Evolutionary conservation across 2,113 vertebrate genomes (phyloP), one percentile per base, ranked within the genome.

Genomic region (Oryzias woworae): DNA sequence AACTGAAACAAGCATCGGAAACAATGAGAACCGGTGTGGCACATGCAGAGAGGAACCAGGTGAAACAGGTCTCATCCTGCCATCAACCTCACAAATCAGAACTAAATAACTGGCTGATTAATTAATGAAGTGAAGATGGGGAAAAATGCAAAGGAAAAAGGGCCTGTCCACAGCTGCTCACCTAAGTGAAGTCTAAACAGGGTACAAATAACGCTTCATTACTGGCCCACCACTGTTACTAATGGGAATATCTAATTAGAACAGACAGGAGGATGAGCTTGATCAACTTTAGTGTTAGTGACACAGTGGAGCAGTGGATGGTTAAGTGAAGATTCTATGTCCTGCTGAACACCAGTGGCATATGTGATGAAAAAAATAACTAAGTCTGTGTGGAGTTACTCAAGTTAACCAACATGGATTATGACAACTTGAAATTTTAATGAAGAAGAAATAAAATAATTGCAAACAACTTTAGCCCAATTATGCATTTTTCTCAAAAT

Each of bases 61-160:
- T 76, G 70, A 82, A 87, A 58, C 69, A 79, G 83, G 58, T 77
- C 53, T 70, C 53, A 77, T 82, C 83, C 75, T 81, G 74, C 73
- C 69, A 83, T 62, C 65, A 72, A 54, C 63, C 7, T 52, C 46
- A 44, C 18, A 75, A 86, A 84, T 87, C 64, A 83, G 64, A 78
- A n/a, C 68, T 77, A 91, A 90, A 90, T 75, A 87, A 79, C 79
- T 80, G 66, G 80, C 62, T 43, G 66, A 69, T 73, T 80, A 80
- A 90, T 88, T 80, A 84, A 68, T 53, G 56, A 70, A 58, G 56
- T 53, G 58, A 76, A 78, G 70, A 44, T 26, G 57, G 57, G 51
- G 79, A 55, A 28, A 60, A 66, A 62, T 48, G 20, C 45, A 47
- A 50, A 26, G 53, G 15, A 41, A 31, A 24, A 71, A 71, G 51